A percentile compares a stretch with the other conserved stretches of the same genome.
phyloP scores from a whole-genome alignment of 1,140 invertebrate genomes.

The Lepidotrigona ventralis region DNA sequence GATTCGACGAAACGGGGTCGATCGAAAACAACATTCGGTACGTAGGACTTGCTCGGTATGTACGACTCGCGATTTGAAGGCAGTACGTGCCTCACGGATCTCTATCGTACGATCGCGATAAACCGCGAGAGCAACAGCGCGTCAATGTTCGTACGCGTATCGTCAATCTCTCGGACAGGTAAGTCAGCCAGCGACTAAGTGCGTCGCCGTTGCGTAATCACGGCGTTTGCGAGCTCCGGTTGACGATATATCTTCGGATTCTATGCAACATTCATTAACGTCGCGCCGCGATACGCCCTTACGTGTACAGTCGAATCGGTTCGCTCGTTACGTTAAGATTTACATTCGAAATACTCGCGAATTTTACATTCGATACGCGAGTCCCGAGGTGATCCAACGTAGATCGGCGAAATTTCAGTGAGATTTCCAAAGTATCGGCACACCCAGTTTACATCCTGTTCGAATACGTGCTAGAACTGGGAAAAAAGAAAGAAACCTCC shows the following conservation, averaged over 20 bases:
- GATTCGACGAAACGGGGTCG: no score
- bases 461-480: no score
- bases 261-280: slow-evolving; percentile 56
- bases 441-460: no score
- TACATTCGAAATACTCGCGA: slow-evolving; percentile 11
- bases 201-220: slow-evolving; percentile 48
- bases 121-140: not conserved
- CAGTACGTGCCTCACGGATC: not conserved
- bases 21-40: not conserved
- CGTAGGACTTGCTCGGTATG: no score
- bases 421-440: no score
- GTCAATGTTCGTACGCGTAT: slow-evolving; percentile 30
- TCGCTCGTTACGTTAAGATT: slow-evolving; percentile 6
- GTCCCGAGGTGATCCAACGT: not conserved
- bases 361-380: slow-evolving; percentile 13
- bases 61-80: not conserved
- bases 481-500: no score
- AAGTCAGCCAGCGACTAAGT: slow-evolving; percentile 24
- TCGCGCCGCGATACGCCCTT: slow-evolving; percentile 9
- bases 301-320: not conserved
- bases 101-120: slow-evolving; percentile 23
- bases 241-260: slow-evolving; percentile 36
- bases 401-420: no score
- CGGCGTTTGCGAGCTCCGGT: not conserved
- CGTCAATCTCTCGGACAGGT: slow-evolving; percentile 41